Conservation (phyloP, 2,888 invertebrate genomes). For the Cyrtodaria siliqua region DNA sequence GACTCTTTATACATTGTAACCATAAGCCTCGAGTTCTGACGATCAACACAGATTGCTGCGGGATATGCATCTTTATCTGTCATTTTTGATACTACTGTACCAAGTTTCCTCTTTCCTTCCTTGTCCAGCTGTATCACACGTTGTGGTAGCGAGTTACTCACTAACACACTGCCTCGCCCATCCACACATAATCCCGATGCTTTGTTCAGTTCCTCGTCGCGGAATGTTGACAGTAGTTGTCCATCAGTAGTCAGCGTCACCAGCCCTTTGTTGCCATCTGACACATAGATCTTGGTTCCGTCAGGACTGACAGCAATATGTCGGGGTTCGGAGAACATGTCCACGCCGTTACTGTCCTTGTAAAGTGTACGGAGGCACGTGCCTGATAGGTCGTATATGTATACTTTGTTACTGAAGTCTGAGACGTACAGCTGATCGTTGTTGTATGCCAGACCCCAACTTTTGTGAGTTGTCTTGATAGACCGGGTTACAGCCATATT, state of each 20-base stretch:
- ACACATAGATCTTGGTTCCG: constrained; percentile 26
- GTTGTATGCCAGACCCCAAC: constrained; percentile 1
- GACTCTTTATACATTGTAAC: no score
- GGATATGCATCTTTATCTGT: no score
- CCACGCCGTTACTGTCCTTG: constrained; percentile 6
- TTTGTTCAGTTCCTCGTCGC: constrained; percentile 21
- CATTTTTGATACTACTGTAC: no score
- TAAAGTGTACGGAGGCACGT: constrained; percentile 13
- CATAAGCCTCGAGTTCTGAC: no score
- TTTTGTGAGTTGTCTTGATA: constrained; percentile 28
- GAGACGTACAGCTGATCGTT: constrained; percentile 35
- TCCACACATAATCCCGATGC: constrained; percentile 38
- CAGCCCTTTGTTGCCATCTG: constrained; percentile 33
- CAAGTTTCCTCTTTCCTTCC: no score
- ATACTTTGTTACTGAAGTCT: constrained; percentile 28
- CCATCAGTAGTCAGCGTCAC: constrained; percentile 16
- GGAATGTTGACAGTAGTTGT: constrained; percentile 1
- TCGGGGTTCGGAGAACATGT: constrained; percentile 30
- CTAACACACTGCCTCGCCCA: constrained; percentile 21
- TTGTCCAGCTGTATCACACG: constrained; percentile 11
- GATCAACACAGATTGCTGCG: no score
- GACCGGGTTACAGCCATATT: constrained; percentile 3
- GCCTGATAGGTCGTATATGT: constrained; percentile 20
- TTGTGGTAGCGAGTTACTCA: constrained; percentile 25
- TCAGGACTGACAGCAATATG: constrained; percentile 34